Base-by-base conservation (phyloP, 2,888 invertebrate species). In the Apocheima hispidaria region DNA sequence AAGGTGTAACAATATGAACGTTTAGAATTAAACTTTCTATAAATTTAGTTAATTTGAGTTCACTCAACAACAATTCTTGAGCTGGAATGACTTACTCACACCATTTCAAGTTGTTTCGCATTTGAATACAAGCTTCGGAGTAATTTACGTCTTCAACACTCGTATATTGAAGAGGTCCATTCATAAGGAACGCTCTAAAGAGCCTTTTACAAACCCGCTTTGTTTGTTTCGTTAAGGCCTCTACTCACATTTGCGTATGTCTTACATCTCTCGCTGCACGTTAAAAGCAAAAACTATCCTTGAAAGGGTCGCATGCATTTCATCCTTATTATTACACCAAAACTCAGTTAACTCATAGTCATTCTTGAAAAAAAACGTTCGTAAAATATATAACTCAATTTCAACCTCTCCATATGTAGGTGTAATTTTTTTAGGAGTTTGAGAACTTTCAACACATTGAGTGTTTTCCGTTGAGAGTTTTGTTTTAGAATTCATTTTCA, bases 311-410 rank as follows among this genome's bases (percentile, higher is more conserved):
- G 65, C 60, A 44, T 66, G 64, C 65, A 59, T 63, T 60, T 48
- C 35, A 14, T 10, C 12, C 14, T 49, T 51, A 54, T 40, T 36
- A 44, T 20, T 48, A 35, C 60, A 52, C 65, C 30, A 53, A 2
- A n/a, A 33, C 12, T 9, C 20, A n/a, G 4, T 12, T n/a, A 23
- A 43, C 41, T 20, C n/a, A n/a, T 14, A 10, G 16, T 10, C 21
- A 4, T 9, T 23, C n/a, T 16, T 60, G 70, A 68, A 71, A 4
- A 73, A 36, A 72, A 71, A 60, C 58, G 44, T 62, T 68, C 71
- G 65, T 72, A 69, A 75, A 74, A 74, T 67, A 72, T 77, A 73
- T 71, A 57, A 52, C 65, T 21, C 56, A 40, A 60, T 71, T 71
- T 49, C 48, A 57, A 28, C 43, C 60, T 48, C 63, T 64, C 10